Percentiles rank a stretch among this genome's conserved stretches.
Evolutionary conservation across 2,888 invertebrate species (phyloP).

Genomic region (Drosophila pegasa): DNA sequence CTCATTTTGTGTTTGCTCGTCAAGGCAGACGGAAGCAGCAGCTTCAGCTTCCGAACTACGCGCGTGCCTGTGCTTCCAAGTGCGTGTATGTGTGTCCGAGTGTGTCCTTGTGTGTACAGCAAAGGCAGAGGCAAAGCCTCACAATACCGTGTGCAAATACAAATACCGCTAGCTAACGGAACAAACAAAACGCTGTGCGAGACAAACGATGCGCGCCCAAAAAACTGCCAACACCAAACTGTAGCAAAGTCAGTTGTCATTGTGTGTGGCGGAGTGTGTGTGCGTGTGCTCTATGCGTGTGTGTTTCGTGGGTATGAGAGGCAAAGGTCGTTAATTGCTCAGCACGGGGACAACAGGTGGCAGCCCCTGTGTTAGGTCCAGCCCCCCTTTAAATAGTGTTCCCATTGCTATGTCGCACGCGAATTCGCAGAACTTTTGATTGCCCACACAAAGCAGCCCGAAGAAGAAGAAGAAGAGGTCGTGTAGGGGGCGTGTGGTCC

Average conservation of each 20-base stretch:
- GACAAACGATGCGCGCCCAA: conserved; percentile 42
- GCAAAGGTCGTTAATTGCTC: conserved; percentile 63
- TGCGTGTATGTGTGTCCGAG: conserved; percentile 3
- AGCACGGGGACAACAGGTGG: conserved; percentile 66
- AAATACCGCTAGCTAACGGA: conserved; percentile 49
- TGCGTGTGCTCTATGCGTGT: conserved; percentile 21
- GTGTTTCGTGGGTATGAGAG: conserved; percentile 22
- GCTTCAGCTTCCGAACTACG: conserved; percentile 60
- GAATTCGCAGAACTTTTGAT: conserved; percentile 72
- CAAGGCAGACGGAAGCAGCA: conserved; percentile 74
- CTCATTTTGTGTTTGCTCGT: conserved; percentile 80
- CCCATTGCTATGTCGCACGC: conserved; percentile 63
- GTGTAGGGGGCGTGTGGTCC: conserved; percentile 52
- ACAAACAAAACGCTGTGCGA: conserved; percentile 47
- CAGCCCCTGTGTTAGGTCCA: conserved; percentile 33
- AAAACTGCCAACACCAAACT: conserved; percentile 34
- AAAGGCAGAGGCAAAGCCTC: conserved; percentile 26
- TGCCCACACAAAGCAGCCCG: conserved; percentile 28
- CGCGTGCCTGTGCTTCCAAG: conserved; percentile 29
- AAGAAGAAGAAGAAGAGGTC: neutral
- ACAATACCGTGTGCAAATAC: conserved; percentile 31
- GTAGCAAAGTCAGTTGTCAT: conserved; percentile 43
- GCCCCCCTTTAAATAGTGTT: conserved; percentile 23
- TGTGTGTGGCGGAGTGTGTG: conserved; percentile 19
- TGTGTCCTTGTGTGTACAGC: conserved; percentile 14